These are phyloP conservation scores for Heliothis virescens DNA, from an alignment of 1,140 invertebrate genomes.

Conservation along the genomic window DNA sequence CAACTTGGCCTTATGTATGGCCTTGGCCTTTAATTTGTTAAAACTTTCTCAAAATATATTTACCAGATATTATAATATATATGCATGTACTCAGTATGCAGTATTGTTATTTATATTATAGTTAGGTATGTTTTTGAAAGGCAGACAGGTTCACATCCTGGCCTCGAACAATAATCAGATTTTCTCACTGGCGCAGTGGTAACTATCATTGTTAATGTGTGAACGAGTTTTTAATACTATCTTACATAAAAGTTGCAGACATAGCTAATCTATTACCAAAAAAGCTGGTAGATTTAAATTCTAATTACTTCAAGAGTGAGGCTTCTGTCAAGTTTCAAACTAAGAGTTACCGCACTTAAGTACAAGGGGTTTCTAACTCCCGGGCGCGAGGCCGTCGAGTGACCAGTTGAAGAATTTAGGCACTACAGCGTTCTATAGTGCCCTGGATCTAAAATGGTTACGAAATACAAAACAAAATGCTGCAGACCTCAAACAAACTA, in stretches of 20 bases:
- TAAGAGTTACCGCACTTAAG: not conserved
- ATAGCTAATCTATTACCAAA: not conserved
- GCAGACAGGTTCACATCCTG: slow-evolving; percentile 1
- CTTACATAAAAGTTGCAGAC: not conserved
- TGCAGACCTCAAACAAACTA: not conserved
- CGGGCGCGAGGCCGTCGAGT: not conserved
- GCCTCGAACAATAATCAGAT: slow-evolving; percentile 5
- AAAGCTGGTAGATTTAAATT: not conserved
- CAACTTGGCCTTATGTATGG: no score
- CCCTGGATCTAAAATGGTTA: not conserved
- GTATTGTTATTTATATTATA: not conserved
- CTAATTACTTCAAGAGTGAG: not conserved
- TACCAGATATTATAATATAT: not conserved
- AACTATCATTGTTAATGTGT: slow-evolving; percentile 9
- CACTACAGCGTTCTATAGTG: not conserved
- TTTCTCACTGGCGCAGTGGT: not conserved
- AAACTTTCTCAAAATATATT: slow-evolving; percentile 1
- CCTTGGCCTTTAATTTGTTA: no score
- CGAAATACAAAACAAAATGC: not conserved
- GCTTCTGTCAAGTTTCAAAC: not conserved
- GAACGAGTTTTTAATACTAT: not conserved
- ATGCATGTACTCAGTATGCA: not conserved
- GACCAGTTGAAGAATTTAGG: slow-evolving; percentile 21
- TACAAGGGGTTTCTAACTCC: not conserved
- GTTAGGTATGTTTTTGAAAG: slow-evolving; percentile 1